Percentiles rank a stretch among this genome's conserved stretches.
phyloP scores from a whole-genome alignment of 2,113 vertebrate species.

The Callaeas wilsoni region DNA sequence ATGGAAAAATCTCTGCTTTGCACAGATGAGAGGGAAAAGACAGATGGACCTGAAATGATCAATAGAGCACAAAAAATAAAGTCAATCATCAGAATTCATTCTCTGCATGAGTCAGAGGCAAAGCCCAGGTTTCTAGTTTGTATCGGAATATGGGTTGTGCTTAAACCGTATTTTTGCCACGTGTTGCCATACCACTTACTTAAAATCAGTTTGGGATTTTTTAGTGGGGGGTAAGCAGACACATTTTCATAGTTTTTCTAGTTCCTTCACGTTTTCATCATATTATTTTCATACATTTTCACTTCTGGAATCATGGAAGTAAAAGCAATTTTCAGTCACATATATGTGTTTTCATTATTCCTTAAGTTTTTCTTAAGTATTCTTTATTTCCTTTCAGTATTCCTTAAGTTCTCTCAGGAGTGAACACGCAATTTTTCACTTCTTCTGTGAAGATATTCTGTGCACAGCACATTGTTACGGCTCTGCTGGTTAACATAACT shows the following conservation, averaged over 20 bases:
- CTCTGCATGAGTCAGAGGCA: neutral
- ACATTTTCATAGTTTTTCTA: neutral
- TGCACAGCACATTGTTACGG: neutral
- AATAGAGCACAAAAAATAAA: neutral
- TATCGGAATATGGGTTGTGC: neutral
- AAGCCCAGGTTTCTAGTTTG: neutral
- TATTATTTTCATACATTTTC: neutral
- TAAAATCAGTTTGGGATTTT: neutral
- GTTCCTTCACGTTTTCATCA: neutral
- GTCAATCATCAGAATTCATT: neutral
- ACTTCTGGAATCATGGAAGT: neutral
- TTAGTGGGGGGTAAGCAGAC: neutral
- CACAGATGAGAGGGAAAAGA: neutral
- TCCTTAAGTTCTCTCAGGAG: neutral
- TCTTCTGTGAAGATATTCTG: neutral
- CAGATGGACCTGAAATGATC: neutral
- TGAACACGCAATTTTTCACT: neutral
- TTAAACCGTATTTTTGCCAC: neutral
- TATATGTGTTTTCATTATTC: neutral
- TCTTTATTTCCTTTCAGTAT: too few relatives aligned
- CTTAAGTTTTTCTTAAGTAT: too few relatives aligned
- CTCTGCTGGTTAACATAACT: neutral
- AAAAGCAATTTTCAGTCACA: neutral
- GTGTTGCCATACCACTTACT: neutral
- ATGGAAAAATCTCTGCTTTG: neutral